These are phyloP conservation scores for Elymnias hypermnestra DNA, from an alignment of 1,140 invertebrate genomes.

Conservation along the genomic window DNA sequence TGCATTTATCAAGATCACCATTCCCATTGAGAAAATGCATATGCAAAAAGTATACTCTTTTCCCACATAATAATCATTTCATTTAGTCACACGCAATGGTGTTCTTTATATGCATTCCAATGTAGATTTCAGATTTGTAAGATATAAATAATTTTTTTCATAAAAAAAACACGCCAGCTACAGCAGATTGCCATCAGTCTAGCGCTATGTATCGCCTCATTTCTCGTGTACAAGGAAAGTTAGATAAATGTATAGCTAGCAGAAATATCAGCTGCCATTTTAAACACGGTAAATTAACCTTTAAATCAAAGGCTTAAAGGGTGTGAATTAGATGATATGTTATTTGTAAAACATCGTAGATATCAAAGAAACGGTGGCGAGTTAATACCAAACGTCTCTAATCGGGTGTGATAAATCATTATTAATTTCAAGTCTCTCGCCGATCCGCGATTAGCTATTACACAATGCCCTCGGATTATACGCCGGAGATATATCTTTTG, in stretches of 20 bases:
- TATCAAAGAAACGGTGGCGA: conserved; percentile 51
- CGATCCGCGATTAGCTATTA: conserved; percentile 71
- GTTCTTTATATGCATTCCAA: conserved; percentile 19
- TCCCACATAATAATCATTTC: conserved; percentile 27
- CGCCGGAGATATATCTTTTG: conserved; percentile 64
- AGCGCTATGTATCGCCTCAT: conserved; percentile 16
- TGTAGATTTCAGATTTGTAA: conserved; percentile 19
- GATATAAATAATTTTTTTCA: conserved; percentile 14
- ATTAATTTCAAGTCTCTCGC: conserved; percentile 63
- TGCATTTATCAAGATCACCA: conserved; percentile 28
- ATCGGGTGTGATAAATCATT: conserved; percentile 72
- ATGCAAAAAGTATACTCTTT: conserved; percentile 27
- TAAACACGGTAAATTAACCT: conserved; percentile 13
- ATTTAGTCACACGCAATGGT: conserved; percentile 29
- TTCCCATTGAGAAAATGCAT: conserved; percentile 21
- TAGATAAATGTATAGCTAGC: no score
- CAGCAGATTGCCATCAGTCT: conserved; percentile 16
- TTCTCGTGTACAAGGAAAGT: conserved; percentile 21
- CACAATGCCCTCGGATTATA: conserved; percentile 67
- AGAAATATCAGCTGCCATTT: conserved; percentile 23
- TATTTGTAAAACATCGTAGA: conserved; percentile 21
- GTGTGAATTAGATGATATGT: conserved; percentile 9
- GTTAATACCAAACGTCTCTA: conserved; percentile 58
- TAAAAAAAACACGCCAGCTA: conserved; percentile 7
- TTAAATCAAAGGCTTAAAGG: conserved; percentile 12